Evolutionary conservation across 2,797 vertebrate species (phyloP).

Genomic region (Ataeniobius toweri): DNA sequence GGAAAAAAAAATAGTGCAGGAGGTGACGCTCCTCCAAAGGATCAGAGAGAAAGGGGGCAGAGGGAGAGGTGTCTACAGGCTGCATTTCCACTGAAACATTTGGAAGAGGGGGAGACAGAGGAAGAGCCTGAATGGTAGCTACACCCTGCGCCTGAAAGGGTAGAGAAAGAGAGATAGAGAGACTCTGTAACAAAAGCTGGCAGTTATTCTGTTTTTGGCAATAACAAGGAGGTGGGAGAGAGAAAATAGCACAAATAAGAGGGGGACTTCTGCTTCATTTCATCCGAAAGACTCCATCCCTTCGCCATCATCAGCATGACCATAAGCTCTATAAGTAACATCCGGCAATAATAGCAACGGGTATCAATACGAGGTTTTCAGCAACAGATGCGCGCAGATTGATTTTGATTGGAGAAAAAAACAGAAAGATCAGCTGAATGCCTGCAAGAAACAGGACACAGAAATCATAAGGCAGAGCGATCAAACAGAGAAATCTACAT

Average conservation of each 20-base stretch:
- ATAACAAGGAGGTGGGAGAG: slow-evolving; percentile 73
- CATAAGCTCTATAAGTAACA: slow-evolving; percentile 69
- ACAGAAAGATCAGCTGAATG: slow-evolving; percentile 50
- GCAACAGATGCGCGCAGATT: slow-evolving; percentile 60
- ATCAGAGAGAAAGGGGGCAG: slow-evolving; percentile 62
- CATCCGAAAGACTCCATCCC: slow-evolving; percentile 64
- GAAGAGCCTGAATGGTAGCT: slow-evolving; percentile 74
- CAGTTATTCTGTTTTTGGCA: slow-evolving; percentile 60
- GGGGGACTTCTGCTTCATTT: slow-evolving; percentile 67
- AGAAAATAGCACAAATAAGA: slow-evolving; percentile 43
- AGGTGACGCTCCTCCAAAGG: slow-evolving; percentile 76
- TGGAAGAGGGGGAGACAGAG: slow-evolving; percentile 60
- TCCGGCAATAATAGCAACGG: slow-evolving; percentile 62
- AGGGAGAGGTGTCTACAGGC: slow-evolving; percentile 71
- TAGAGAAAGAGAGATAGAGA: slow-evolving; percentile 45
- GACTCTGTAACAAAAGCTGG: slow-evolving; percentile 62
- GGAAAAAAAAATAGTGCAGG: slow-evolving; percentile 71
- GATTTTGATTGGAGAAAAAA: slow-evolving; percentile 34
- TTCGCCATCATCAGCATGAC: slow-evolving; percentile 71
- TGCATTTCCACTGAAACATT: slow-evolving; percentile 74
- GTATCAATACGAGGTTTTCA: slow-evolving; percentile 51
- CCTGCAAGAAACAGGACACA: slow-evolving; percentile 73
- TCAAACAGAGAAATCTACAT: slow-evolving; percentile 70
- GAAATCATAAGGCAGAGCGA: slow-evolving; percentile 65
- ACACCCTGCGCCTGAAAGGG: slow-evolving; percentile 71